These are phyloP conservation scores for Drosophila nasuta DNA, from an alignment of 1,140 invertebrate species.

Conservation along the genomic window DNA sequence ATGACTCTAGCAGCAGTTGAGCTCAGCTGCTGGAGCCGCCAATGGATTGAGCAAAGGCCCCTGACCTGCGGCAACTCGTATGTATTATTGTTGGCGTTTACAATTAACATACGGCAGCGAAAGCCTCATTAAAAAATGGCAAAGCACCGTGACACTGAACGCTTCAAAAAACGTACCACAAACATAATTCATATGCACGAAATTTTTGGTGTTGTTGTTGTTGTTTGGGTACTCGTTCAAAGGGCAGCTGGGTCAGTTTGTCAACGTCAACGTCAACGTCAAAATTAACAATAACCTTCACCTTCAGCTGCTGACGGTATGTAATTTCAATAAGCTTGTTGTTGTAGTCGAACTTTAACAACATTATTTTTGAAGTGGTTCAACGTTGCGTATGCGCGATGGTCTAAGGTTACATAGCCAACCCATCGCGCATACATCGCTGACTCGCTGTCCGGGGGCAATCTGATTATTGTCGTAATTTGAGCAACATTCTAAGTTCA, in stretches of 20 bases:
- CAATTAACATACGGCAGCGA: constrained; percentile 23
- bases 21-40: constrained; percentile 20
- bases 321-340: constrained; percentile 66
- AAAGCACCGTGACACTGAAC: constrained; percentile 38
- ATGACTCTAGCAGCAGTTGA: constrained; percentile 16
- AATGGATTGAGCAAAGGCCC: constrained; percentile 43
- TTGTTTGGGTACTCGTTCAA: background rate
- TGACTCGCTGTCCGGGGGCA: background rate
- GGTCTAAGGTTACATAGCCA: constrained; percentile 70
- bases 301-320: constrained; percentile 62
- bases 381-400: constrained; percentile 64
- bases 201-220: background rate
- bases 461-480: constrained; percentile 57
- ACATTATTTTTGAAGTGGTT: constrained; percentile 61
- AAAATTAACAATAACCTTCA: constrained; percentile 61
- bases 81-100: constrained; percentile 31
- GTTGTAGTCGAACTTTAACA: constrained; percentile 45
- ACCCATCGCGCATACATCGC: background rate
- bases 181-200: background rate
- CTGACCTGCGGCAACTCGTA: constrained; percentile 39
- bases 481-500: constrained; percentile 66
- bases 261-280: background rate
- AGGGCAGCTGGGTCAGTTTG: constrained; percentile 3
- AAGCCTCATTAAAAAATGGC: constrained; percentile 49
- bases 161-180: constrained; percentile 1